Evolutionary conservation across 2,797 vertebrate genomes (phyloP).

Genomic region (Botia almorhae): DNA sequence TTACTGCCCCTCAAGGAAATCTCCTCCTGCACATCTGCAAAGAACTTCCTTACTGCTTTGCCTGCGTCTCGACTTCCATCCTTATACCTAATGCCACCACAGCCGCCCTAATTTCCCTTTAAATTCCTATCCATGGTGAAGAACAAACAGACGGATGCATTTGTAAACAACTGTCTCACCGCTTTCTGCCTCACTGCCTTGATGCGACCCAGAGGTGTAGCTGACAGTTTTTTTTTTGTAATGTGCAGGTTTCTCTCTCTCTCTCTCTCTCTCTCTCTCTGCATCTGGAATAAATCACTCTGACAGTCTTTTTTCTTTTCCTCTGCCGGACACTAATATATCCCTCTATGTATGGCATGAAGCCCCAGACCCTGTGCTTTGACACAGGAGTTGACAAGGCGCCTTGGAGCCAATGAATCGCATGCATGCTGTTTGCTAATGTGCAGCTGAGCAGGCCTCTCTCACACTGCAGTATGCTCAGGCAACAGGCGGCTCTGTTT

Average conservation of each 20-base stretch:
- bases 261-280: constrained; percentile 7
- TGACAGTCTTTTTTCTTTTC: constrained; percentile 40
- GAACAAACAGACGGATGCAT: constrained; percentile 68
- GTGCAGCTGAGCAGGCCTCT: constrained; percentile 59
- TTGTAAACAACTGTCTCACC: constrained; percentile 78
- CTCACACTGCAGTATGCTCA: neutral
- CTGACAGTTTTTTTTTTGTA: constrained; percentile 71
- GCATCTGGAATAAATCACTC: constrained; percentile 45
- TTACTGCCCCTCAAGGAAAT: neutral
- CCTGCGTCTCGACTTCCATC: neutral
- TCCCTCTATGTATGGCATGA: constrained; percentile 68
- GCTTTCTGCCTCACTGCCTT: constrained; percentile 73
- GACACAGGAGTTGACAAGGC: constrained; percentile 73
- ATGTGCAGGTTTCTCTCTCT: constrained; percentile 22
- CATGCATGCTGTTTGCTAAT: constrained; percentile 74
- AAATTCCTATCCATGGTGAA: constrained; percentile 68
- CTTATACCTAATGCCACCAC: neutral
- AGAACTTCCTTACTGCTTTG: neutral
- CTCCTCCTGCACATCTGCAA: neutral
- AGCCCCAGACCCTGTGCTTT: constrained; percentile 65
- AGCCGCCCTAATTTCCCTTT: constrained; percentile 64
- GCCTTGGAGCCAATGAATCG: constrained; percentile 71
- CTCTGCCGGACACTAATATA: constrained; percentile 74
- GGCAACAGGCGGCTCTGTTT: neutral
- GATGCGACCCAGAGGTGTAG: constrained; percentile 77